phyloP scores from a whole-genome alignment of 2,113 vertebrate genomes.

The Camelus dromedarius region DNA sequence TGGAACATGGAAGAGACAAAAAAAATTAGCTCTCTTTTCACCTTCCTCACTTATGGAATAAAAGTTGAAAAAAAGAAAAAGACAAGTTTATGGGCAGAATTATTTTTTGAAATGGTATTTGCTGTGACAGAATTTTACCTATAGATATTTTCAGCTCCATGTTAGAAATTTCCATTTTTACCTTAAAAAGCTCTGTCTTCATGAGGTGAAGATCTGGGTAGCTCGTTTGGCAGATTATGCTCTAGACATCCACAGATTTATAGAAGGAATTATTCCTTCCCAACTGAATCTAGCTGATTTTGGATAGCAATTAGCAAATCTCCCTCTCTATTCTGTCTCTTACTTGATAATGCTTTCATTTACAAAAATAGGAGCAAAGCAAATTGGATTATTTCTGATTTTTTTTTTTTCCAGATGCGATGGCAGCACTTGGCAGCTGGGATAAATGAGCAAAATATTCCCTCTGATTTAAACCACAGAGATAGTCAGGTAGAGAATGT shows the following conservation, averaged over 20 bases:
- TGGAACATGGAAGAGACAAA: not conserved
- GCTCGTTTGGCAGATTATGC: not conserved
- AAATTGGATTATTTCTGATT: constrained; percentile 12
- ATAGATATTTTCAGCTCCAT: not conserved
- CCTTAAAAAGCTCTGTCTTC: not conserved
- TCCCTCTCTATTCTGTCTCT: not conserved
- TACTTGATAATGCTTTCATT: not conserved
- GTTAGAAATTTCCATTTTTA: not conserved
- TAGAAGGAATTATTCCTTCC: not conserved
- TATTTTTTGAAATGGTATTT: not conserved
- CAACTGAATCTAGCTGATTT: not conserved
- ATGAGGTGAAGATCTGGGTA: not conserved
- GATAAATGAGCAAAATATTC: constrained; percentile 15
- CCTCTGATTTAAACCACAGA: constrained; percentile 26
- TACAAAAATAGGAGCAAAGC: constrained; percentile 34
- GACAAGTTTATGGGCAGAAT: not conserved
- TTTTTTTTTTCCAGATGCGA: not conserved
- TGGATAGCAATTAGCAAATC: not conserved
- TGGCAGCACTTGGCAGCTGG: not conserved
- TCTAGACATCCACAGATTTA: not conserved
- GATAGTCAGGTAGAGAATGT: constrained; percentile 1
- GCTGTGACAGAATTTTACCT: not conserved
- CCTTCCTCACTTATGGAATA: not conserved
- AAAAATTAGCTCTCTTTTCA: not conserved
- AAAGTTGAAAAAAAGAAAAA: not conserved